phyloP scores from a whole-genome alignment of 2,797 vertebrate genomes.

The Chloroceryle amazona region DNA sequence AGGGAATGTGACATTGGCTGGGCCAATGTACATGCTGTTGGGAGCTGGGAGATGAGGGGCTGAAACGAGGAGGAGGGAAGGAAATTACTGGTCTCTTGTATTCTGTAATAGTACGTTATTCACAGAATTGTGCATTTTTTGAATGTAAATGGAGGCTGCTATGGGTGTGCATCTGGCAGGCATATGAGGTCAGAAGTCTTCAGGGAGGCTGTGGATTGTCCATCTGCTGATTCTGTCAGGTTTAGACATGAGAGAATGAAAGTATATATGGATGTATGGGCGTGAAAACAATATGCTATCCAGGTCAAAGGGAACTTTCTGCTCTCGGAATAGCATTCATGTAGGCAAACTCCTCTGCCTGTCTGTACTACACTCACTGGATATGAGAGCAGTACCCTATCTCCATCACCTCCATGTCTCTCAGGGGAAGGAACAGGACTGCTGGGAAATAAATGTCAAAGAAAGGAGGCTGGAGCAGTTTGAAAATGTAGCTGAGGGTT shows the following conservation, averaged over 20 bases:
- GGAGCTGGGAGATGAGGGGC: background rate
- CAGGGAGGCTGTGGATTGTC: background rate
- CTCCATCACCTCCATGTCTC: background rate
- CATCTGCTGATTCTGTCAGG: background rate
- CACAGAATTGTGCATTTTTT: background rate
- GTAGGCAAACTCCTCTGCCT: background rate
- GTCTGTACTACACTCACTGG: background rate
- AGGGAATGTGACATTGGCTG: background rate
- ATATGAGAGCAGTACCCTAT: background rate
- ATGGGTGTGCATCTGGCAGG: background rate
- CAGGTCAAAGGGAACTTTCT: background rate
- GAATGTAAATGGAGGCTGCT: background rate
- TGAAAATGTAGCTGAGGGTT: background rate
- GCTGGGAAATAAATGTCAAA: background rate
- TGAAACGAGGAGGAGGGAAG: background rate
- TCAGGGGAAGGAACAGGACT: background rate
- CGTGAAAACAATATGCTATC: background rate
- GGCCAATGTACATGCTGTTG: background rate
- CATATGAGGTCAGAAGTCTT: rapidly evolving
- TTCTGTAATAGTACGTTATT: background rate
- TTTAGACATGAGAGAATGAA: background rate
- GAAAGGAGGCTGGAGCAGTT: background rate
- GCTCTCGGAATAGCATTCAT: background rate
- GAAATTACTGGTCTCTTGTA: background rate
- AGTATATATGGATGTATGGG: background rate